Conservation (phyloP, 2,797 vertebrate genomes). For the Mastacembelus armatus region DNA sequence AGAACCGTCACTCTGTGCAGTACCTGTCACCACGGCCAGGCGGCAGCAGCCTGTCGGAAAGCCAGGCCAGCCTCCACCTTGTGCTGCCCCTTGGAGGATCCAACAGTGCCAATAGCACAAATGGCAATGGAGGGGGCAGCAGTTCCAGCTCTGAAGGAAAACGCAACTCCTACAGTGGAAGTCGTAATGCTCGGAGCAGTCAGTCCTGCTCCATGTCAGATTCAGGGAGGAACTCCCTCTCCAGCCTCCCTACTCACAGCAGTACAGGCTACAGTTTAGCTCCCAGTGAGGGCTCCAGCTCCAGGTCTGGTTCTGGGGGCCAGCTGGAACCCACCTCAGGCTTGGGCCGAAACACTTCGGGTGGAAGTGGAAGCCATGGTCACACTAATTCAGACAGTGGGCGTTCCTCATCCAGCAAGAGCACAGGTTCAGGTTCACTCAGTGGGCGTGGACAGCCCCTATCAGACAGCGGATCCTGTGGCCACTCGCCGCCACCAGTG, state of each 20-base stretch:
- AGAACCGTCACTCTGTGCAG: constrained; percentile 90
- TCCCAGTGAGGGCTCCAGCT: constrained; percentile 86
- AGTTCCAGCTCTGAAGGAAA: constrained; percentile 83
- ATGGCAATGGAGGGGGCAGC: constrained; percentile 55
- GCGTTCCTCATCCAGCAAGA: constrained; percentile 93
- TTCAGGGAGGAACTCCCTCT: constrained; percentile 96
- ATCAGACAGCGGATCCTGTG: constrained; percentile 93
- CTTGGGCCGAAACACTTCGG: constrained; percentile 63
- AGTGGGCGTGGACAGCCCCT: constrained; percentile 90
- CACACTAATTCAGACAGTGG: constrained; percentile 97
- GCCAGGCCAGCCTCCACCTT: constrained; percentile 94
- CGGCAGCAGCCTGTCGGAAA: constrained; percentile 88
- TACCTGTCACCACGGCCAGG: constrained; percentile 87
- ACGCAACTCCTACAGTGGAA: constrained; percentile 85
- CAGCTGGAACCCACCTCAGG: constrained; percentile 76
- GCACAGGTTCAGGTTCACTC: constrained; percentile 91
- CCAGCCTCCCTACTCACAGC: constrained; percentile 96
- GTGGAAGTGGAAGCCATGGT: constrained; percentile 74
- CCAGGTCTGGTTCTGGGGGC: constrained; percentile 67
- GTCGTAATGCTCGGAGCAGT: constrained; percentile 84
- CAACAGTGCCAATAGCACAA: constrained; percentile 26
- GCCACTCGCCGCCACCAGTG: constrained; percentile 86
- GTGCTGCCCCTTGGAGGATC: constrained; percentile 83
- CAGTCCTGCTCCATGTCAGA: constrained; percentile 94
- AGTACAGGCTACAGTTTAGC: constrained; percentile 91